phyloP scores from a whole-genome alignment of 2,797 vertebrate species.

The Euthynnus affinis region DNA sequence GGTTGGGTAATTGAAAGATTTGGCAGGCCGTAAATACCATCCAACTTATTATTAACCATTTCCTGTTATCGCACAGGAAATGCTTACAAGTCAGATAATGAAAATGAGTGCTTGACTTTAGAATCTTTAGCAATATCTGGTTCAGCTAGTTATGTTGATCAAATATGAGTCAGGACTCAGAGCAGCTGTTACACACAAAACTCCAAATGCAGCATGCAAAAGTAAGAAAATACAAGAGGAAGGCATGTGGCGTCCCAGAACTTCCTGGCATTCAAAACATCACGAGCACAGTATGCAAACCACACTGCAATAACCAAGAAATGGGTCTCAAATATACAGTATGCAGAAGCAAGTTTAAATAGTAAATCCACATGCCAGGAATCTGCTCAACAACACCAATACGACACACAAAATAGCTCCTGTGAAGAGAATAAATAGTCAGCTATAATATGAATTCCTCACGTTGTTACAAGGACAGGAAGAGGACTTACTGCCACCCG shows the following conservation, averaged over 20 bases:
- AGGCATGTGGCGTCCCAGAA: constrained; percentile 3
- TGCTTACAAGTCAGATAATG: constrained; percentile 19
- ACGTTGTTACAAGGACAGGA: constrained; percentile 82
- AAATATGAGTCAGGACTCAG: constrained; percentile 16
- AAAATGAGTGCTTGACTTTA: constrained; percentile 18
- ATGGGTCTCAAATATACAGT: constrained; percentile 14
- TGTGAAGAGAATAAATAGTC: constrained; percentile 60
- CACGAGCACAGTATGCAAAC: constrained; percentile 29
- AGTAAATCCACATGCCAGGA: constrained; percentile 26
- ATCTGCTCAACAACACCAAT: constrained; percentile 26
- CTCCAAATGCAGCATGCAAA: constrained; percentile 34
- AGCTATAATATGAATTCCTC: constrained; percentile 80
- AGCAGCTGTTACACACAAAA: constrained; percentile 25
- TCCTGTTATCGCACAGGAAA: constrained; percentile 41
- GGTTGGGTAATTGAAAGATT: constrained; percentile 9
- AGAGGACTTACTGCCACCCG: constrained; percentile 97
- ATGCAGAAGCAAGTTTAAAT: constrained; percentile 33
- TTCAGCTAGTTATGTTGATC: constrained; percentile 7
- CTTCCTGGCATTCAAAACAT: constrained; percentile 39
- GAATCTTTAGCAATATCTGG: constrained; percentile 14
- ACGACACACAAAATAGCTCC: constrained; percentile 50
- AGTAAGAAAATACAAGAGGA: constrained; percentile 19
- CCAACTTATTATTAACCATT: constrained; percentile 40
- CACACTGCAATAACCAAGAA: constrained; percentile 4
- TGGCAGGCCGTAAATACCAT: constrained; percentile 2